Evolutionary conservation across 2,888 invertebrate species (phyloP).

Genomic region (Scelioninae gen. 2): DNA sequence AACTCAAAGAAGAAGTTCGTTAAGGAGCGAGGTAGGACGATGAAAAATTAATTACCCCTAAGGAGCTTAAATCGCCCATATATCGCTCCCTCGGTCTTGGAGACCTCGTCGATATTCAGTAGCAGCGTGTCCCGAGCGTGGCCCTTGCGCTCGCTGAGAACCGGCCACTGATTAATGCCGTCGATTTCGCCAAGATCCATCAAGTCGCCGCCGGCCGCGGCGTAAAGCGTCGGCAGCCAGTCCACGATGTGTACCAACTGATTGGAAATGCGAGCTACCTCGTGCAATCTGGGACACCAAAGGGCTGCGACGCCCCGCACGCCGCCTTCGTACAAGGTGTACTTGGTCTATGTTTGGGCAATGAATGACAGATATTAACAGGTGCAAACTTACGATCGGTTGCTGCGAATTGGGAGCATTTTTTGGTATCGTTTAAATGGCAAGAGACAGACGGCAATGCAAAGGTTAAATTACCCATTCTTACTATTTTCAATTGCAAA

Average conservation of each 20-base stretch:
- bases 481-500: too few species aligned
- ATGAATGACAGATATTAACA: background rate
- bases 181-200: slow-evolving; percentile 73
- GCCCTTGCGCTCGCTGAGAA: slow-evolving; percentile 72
- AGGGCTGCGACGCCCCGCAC: slow-evolving; percentile 80
- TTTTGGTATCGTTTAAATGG: too few species aligned
- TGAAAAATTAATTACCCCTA: slow-evolving; percentile 65
- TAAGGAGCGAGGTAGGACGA: slow-evolving; percentile 22
- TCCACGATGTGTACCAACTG: slow-evolving; percentile 82
- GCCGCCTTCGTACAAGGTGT: slow-evolving; percentile 84
- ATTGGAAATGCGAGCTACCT: slow-evolving; percentile 78
- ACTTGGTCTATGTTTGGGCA: slow-evolving; percentile 77
- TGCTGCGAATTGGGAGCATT: too few species aligned
- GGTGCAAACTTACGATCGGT: background rate
- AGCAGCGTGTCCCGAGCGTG: slow-evolving; percentile 75
- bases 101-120: slow-evolving; percentile 77
- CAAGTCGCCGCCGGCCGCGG: slow-evolving; percentile 78
- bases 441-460: too few species aligned
- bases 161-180: slow-evolving; percentile 77
- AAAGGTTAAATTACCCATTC: too few species aligned
- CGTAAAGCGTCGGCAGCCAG: slow-evolving; percentile 83
- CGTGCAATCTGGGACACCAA: slow-evolving; percentile 80
- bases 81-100: slow-evolving; percentile 71
- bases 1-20: slow-evolving; percentile 14
- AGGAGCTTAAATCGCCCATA: slow-evolving; percentile 70